Percentiles rank a stretch among this genome's conserved stretches.
phyloP scores from a whole-genome alignment of 2,113 vertebrate genomes.

The Poeciliopsis retropinna region DNA sequence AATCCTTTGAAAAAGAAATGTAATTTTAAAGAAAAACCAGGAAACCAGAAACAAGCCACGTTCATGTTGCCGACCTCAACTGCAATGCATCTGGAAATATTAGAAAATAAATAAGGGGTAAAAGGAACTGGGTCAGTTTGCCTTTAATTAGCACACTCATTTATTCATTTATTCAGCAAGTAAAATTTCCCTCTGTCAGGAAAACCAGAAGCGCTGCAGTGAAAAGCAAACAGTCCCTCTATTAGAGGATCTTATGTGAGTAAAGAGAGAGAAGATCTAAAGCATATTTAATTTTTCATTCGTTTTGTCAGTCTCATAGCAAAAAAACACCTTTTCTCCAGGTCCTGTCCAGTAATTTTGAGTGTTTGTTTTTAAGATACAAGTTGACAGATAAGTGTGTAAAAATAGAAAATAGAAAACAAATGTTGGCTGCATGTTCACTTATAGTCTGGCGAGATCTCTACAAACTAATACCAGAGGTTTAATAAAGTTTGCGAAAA shows the following conservation, averaged over 20 bases:
- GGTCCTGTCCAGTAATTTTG: constrained; percentile 37
- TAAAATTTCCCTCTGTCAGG: constrained; percentile 60
- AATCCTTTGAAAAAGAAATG: constrained; percentile 29
- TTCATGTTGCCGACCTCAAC: constrained; percentile 7
- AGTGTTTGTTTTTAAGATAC: constrained; percentile 15
- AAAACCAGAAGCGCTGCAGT: constrained; percentile 65
- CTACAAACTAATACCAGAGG: not conserved
- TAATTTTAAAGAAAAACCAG: constrained; percentile 21
- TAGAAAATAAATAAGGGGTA: constrained; percentile 31
- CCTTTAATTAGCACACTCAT: constrained; percentile 79
- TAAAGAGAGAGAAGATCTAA: constrained; percentile 48
- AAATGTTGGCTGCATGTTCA: not conserved
- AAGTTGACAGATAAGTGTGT: not conserved
- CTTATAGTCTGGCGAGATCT: not conserved
- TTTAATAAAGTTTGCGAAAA: not conserved
- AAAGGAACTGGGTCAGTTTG: constrained; percentile 76
- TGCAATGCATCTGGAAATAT: constrained; percentile 52
- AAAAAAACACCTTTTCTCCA: constrained; percentile 41
- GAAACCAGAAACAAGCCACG: constrained; percentile 11
- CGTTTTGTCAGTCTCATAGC: constrained; percentile 23
- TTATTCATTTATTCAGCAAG: constrained; percentile 82
- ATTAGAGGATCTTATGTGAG: constrained; percentile 66
- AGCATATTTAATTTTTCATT: constrained; percentile 24
- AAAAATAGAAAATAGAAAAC: not conserved
- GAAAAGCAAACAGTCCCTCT: constrained; percentile 76